These are phyloP conservation scores for Sebastes trivittatus DNA, from an alignment of 2,797 vertebrate genomes.

Conservation along the genomic window DNA sequence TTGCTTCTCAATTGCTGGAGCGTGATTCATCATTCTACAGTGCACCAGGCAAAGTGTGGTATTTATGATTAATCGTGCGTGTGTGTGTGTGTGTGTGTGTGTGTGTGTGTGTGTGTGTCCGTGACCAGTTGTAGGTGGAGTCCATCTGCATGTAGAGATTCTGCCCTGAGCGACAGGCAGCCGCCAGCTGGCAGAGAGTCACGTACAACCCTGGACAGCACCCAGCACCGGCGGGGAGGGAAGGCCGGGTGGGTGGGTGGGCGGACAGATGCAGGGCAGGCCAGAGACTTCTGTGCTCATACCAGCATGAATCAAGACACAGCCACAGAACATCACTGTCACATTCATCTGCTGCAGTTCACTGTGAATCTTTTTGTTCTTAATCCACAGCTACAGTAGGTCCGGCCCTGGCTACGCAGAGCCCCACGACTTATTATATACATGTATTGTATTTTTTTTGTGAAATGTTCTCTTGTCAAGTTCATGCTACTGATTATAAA, in stretches of 20 bases:
- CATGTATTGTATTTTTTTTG: neutral
- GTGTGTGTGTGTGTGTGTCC: neutral
- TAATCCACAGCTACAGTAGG: neutral
- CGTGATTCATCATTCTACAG: neutral
- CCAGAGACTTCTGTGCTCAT: constrained; percentile 39
- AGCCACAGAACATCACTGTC: constrained; percentile 26
- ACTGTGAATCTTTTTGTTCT: neutral
- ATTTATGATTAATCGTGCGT: constrained; percentile 44
- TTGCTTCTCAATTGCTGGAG: neutral
- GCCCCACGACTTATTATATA: neutral
- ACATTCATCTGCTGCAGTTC: constrained; percentile 19
- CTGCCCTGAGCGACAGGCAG: constrained; percentile 36
- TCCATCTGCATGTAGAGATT: constrained; percentile 48
- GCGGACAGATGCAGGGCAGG: constrained; percentile 43
- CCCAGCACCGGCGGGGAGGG: constrained; percentile 8
- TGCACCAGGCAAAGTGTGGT: neutral
- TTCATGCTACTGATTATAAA: neutral
- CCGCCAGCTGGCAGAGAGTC: constrained; percentile 50
- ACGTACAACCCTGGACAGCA: constrained; percentile 26
- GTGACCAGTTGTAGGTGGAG: constrained; percentile 39
- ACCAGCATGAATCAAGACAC: constrained; percentile 31
- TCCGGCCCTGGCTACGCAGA: neutral
- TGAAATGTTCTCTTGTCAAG: neutral
- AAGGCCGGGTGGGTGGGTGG: constrained; percentile 25
- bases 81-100: neutral